These are phyloP conservation scores for Tachysurus fulvidraco DNA, from an alignment of 2,113 vertebrate species.

Conservation along the genomic window DNA sequence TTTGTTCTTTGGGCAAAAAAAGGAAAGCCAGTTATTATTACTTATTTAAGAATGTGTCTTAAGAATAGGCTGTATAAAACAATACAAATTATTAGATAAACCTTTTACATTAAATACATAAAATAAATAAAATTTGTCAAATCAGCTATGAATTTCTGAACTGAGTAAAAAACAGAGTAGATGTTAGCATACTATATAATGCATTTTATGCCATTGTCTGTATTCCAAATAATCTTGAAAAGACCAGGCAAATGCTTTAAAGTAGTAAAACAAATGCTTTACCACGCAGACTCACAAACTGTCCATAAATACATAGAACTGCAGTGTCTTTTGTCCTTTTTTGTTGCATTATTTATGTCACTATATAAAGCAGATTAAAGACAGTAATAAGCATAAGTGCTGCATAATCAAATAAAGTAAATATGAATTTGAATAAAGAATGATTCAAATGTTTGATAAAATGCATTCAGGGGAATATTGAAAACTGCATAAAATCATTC, in stretches of 20 bases:
- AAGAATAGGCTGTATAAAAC: not conserved
- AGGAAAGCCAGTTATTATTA: not conserved
- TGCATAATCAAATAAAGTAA: not conserved
- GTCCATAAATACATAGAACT: not conserved
- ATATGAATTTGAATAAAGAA: not conserved
- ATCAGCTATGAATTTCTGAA: not conserved
- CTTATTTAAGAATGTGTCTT: not conserved
- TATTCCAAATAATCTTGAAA: not conserved
- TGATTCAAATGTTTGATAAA: not conserved
- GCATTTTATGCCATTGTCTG: not conserved
- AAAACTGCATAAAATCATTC: not conserved
- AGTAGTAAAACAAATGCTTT: not conserved
- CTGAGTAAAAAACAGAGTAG: not conserved
- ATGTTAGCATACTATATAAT: not conserved
- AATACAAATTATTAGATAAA: not conserved
- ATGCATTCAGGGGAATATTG: not conserved
- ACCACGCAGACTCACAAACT: not conserved
- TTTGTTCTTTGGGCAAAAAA: not conserved
- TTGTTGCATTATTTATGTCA: not conserved
- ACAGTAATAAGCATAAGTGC: not conserved
- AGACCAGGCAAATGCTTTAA: not conserved
- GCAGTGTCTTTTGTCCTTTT: not conserved
- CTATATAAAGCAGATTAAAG: not conserved
- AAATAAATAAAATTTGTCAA: not conserved
- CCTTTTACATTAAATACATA: not conserved